Conservation (phyloP, 2,888 invertebrate species). For the Drosophila rellima region DNA sequence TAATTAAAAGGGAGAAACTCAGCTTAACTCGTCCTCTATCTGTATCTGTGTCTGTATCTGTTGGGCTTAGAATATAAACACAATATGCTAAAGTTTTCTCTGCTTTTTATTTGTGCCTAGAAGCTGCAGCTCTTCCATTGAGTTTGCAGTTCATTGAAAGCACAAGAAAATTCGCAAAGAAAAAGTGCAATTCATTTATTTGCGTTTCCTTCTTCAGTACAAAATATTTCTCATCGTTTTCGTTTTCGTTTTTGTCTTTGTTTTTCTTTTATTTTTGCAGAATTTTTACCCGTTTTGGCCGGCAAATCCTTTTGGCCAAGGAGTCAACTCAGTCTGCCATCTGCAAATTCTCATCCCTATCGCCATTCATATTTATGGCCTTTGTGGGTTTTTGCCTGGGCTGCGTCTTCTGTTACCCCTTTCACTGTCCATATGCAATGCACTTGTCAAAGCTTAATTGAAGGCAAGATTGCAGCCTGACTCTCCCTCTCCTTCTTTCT, state of each 20-base stretch:
- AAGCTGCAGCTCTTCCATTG: conserved; percentile 54
- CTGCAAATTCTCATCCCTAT: conserved; percentile 30
- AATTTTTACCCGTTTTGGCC: conserved; percentile 41
- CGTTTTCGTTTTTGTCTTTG: conserved; percentile 7
- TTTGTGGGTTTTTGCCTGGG: conserved; percentile 57
- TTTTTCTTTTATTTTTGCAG: conserved; percentile 1
- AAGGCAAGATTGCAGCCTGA: conserved; percentile 81
- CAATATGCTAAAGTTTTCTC: conserved; percentile 70
- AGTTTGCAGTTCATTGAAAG: conserved; percentile 76
- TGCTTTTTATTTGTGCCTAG: conserved; percentile 45
- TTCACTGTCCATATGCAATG: conserved; percentile 70
- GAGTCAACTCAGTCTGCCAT: conserved; percentile 30
- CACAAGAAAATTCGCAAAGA: conserved; percentile 75
- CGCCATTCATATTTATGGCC: conserved; percentile 78
- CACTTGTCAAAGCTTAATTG: conserved; percentile 85
- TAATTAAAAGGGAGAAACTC: conserved; percentile 62
- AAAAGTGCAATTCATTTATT: conserved; percentile 83
- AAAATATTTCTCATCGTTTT: conserved; percentile 25
- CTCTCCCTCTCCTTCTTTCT: conserved; percentile 21
- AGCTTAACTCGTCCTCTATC: conserved; percentile 20
- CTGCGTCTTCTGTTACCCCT: conserved; percentile 42
- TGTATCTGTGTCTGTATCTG: conserved; percentile 27
- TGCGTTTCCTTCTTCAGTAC: conserved; percentile 76
- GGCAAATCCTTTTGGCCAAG: conserved; percentile 64
- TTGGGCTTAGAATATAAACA: conserved; percentile 77